Evolutionary conservation across 2,888 invertebrate genomes (phyloP).

Genomic region (Odontomyia ornata): DNA sequence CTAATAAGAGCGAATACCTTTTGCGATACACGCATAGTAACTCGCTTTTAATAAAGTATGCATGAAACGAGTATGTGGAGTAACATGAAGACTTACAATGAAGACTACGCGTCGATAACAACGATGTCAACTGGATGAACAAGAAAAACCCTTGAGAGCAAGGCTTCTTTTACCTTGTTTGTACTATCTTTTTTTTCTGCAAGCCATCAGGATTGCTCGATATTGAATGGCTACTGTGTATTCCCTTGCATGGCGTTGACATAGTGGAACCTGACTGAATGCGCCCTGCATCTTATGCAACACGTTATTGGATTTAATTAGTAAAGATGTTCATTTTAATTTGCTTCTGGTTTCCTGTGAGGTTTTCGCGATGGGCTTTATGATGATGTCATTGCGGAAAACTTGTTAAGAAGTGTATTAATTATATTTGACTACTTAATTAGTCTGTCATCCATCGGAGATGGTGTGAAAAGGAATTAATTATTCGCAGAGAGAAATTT

Average conservation of each 20-base stretch:
- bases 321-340: conserved; percentile 32
- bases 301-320: conserved; percentile 33
- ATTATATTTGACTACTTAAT: background rate
- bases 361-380: background rate
- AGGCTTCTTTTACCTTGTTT: too few relatives aligned
- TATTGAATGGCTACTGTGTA: background rate
- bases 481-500: too few relatives aligned
- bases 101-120: background rate
- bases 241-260: background rate
- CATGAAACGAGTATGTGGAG: background rate
- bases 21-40: too few relatives aligned
- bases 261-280: background rate
- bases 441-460: background rate
- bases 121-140: conserved; percentile 20
- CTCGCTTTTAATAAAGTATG: too few relatives aligned
- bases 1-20: too few relatives aligned
- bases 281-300: conserved; percentile 9
- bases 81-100: too few relatives aligned
- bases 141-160: conserved; percentile 24
- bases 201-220: background rate
- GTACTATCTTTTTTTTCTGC: background rate
- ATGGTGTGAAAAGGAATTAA: background rate
- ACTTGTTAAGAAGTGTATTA: background rate
- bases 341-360: conserved; percentile 17
- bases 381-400: background rate